phyloP scores from a whole-genome alignment of 1,140 invertebrate species.

The Lutraria rhynchaena region DNA sequence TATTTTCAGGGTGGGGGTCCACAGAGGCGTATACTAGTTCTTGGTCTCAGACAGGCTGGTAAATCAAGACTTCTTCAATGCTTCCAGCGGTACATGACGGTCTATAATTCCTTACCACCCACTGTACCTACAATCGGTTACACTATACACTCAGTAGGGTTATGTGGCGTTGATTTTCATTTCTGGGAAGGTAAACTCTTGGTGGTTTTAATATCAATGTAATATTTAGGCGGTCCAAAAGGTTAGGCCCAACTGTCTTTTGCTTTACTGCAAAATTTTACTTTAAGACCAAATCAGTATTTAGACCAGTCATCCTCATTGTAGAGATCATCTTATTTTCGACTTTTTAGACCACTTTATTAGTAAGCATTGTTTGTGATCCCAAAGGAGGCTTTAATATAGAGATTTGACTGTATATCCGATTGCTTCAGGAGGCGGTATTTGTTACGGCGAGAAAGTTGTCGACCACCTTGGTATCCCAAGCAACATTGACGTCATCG shows the following conservation, averaged over 20 bases:
- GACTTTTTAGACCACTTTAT: no score
- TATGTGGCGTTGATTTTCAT: constrained; percentile 36
- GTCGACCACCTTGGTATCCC: not conserved
- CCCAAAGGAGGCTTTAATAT: no score
- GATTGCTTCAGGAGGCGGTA: not conserved
- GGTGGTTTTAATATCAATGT: not conserved
- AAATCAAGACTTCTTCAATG: constrained; percentile 43
- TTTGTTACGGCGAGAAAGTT: not conserved
- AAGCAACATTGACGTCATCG: constrained; percentile 11
- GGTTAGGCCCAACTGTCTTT: not conserved
- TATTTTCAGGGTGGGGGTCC: constrained; percentile 15
- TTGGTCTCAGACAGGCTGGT: constrained; percentile 21
- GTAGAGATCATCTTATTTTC: not conserved
- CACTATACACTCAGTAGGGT: constrained; percentile 24
- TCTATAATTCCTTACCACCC: not conserved
- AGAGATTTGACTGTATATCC: no score
- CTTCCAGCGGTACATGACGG: constrained; percentile 9
- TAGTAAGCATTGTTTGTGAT: no score
- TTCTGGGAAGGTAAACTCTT: constrained; percentile 51
- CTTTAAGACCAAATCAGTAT: not conserved
- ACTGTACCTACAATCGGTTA: constrained; percentile 40
- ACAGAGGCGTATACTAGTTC: constrained; percentile 22
- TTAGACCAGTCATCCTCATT: not conserved
- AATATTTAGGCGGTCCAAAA: not conserved
- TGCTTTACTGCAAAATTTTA: not conserved